These are phyloP conservation scores for Amyelois transitella DNA, from an alignment of 1,140 invertebrate species.

Conservation along the genomic window DNA sequence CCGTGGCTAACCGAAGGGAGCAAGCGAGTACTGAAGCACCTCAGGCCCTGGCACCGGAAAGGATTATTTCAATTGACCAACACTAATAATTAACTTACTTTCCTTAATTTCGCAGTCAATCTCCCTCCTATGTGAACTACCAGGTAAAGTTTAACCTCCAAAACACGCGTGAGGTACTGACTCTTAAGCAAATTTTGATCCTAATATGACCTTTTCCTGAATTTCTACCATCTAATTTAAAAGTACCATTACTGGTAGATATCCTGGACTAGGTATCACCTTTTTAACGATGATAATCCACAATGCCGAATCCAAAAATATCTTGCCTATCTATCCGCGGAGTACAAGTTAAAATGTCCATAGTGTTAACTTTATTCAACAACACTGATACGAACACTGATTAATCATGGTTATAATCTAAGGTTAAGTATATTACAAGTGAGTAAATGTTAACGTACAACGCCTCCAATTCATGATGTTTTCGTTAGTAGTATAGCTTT, in stretches of 20 bases:
- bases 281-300: no score
- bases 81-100: background rate
- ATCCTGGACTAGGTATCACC: background rate
- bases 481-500: no score
- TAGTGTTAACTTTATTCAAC: background rate
- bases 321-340: background rate
- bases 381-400: no score
- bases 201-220: background rate
- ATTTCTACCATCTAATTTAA: background rate
- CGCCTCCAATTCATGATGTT: no score
- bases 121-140: constrained; percentile 3
- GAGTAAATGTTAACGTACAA: no score
- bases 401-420: no score
- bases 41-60: background rate
- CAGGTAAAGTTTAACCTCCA: background rate
- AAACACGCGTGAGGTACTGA: background rate
- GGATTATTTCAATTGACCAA: background rate
- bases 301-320: background rate
- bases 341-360: no score
- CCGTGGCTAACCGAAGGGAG: background rate
- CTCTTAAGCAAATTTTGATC: background rate
- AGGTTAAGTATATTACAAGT: no score
- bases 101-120: constrained; percentile 1
- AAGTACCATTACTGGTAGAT: background rate
- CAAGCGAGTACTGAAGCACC: background rate